These are phyloP conservation scores for Thamnophis elegans DNA, from an alignment of 2,797 vertebrate genomes.

Conservation along the genomic window DNA sequence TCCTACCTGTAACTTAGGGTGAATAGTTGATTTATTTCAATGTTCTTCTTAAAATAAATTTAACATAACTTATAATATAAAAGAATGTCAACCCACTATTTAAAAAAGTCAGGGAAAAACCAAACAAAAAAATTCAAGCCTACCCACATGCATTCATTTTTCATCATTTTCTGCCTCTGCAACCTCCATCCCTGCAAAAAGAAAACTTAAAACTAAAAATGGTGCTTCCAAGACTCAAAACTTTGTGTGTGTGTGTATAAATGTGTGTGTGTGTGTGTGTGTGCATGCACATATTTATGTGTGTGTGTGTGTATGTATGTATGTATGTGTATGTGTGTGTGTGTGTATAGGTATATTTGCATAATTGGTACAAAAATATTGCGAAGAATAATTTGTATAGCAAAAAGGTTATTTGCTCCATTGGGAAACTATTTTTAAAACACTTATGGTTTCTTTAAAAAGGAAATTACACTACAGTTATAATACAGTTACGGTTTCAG, in stretches of 20 bases:
- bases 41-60: not conserved
- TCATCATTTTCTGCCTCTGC: not conserved
- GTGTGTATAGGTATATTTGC: not conserved
- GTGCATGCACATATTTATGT: no score
- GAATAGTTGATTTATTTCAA: not conserved
- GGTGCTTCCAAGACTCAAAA: not conserved
- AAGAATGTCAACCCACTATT: not conserved
- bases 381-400: slow-evolving; percentile 20
- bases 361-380: slow-evolving; percentile 16
- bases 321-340: no score
- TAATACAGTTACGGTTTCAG: slow-evolving; percentile 59
- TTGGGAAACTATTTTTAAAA: not conserved
- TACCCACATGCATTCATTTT: not conserved
- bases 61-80: not conserved
- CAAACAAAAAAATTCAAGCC: not conserved
- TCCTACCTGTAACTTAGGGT: not conserved
- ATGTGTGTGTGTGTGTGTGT: no score
- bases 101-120: not conserved
- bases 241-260: not conserved
- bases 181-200: not conserved
- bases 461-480: slow-evolving; percentile 32
- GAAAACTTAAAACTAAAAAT: not conserved
- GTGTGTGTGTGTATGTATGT: no score
- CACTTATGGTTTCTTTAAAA: slow-evolving; percentile 13
- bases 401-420: slow-evolving; percentile 21